Percentiles rank a stretch among this genome's conserved stretches.
Evolutionary conservation across 2,113 vertebrate species (phyloP).

Genomic region (Carassius auratus): DNA sequence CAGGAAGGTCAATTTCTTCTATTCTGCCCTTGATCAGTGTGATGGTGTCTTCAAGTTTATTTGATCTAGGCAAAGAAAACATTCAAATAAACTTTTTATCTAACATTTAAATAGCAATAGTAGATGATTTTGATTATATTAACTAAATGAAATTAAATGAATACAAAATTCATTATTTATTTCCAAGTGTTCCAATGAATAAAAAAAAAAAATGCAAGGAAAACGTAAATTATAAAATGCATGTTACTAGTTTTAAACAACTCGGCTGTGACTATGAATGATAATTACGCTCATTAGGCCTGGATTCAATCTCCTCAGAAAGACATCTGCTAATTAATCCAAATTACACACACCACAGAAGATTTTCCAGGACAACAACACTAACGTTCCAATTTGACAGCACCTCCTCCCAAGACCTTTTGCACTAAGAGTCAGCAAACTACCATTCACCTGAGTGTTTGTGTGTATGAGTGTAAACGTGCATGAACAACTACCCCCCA

Average conservation of each 20-base stretch:
- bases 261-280: conserved; percentile 20
- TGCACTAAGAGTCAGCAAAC: conserved; percentile 15
- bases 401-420: conserved; percentile 29
- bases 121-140: too few species aligned
- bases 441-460: conserved; percentile 15
- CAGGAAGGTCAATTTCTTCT: too few species aligned
- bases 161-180: too few species aligned
- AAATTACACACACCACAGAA: conserved; percentile 24
- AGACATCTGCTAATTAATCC: conserved; percentile 26
- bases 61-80: too few species aligned
- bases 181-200: background rate
- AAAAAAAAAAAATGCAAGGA: background rate
- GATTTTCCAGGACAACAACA: background rate
- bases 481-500: conserved; percentile 12
- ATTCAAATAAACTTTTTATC: too few species aligned
- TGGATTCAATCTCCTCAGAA: background rate
- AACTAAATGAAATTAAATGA: background rate
- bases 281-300: conserved; percentile 30
- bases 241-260: background rate
- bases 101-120: too few species aligned
- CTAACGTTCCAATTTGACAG: background rate
- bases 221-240: background rate
- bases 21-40: too few species aligned
- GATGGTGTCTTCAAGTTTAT: too few species aligned
- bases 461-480: conserved; percentile 2